phyloP scores from a whole-genome alignment of 2,888 invertebrate genomes.

The Syritta pipiens region DNA sequence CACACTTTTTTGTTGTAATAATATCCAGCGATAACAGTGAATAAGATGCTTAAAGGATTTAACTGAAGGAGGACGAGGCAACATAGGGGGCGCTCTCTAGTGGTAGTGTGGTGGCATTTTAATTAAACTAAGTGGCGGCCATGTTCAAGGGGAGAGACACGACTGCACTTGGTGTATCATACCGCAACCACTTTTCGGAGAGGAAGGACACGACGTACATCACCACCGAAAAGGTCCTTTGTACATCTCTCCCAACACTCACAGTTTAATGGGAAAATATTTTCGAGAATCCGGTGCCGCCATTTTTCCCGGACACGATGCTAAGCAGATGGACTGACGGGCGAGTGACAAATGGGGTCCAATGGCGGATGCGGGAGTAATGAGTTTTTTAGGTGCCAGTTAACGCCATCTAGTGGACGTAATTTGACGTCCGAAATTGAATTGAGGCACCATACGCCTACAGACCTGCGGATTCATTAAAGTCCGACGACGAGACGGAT shows the following conservation, averaged over 20 bases:
- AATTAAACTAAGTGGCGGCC: constrained; percentile 69
- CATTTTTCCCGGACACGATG: no score
- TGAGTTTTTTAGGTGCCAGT: no score
- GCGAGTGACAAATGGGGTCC: no score
- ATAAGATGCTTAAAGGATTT: constrained; percentile 67
- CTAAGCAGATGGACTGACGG: no score
- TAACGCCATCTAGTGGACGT: no score
- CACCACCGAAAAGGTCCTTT: neutral
- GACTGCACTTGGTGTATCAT: constrained; percentile 12
- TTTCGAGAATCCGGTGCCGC: constrained; percentile 14
- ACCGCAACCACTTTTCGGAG: constrained; percentile 27
- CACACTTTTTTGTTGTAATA: constrained; percentile 8
- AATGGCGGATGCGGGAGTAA: no score
- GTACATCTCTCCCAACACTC: no score
- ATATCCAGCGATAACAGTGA: constrained; percentile 64
- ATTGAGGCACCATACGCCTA: no score
- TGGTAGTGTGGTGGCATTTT: constrained; percentile 59
- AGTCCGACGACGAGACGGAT: no score
- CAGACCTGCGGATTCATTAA: no score
- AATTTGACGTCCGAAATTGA: no score
- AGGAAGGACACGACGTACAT: neutral
- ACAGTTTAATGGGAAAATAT: constrained; percentile 2
- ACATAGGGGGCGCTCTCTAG: neutral
- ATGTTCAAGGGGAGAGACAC: constrained; percentile 59
- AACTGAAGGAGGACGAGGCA: constrained; percentile 31